Evolutionary conservation across 37 sponge, comb jelly and placozoan species (phyloP), one percentile per base, ranked within the genome.

Genomic region (Agelas oroides): DNA sequence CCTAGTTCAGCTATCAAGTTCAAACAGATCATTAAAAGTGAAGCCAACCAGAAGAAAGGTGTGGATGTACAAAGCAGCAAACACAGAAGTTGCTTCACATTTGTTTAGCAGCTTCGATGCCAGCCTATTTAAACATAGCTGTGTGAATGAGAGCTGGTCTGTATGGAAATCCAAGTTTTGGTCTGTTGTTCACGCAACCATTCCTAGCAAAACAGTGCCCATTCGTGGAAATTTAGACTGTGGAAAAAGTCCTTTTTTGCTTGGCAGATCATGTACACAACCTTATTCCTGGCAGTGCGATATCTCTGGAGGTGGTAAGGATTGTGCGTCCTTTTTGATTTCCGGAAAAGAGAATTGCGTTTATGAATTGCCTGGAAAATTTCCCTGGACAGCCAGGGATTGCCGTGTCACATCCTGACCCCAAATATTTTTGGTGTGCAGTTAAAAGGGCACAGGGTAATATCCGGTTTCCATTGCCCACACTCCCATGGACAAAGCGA

Each of bases 351-450:
- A 14, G 27, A 14, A 66, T n/a, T n/a, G n/a, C n/a, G n/a, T n/a
- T n/a, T n/a, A n/a, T n/a, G n/a, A n/a, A n/a, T n/a, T n/a, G n/a
- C 15, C 15, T 18, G 27, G 27, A 66, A 15, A 66, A 66, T 66
- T 16, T 66, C 68, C 14, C 27, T 66, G 15, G 68, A 66, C 27
- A 66, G 16, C 68, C 68, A 66, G 16, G 68, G 68, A 25, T n/a
- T n/a, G n/a, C n/a, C n/a, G n/a, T n/a, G n/a, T n/a, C n/a, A n/a
- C n/a, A n/a, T n/a, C n/a, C n/a, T n/a, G n/a, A n/a, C n/a, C n/a
- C n/a, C n/a, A n/a, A n/a, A n/a, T n/a, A n/a, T n/a, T n/a, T n/a
- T n/a, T n/a, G n/a, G n/a, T n/a, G n/a, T n/a, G n/a, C n/a, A n/a
- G n/a, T n/a, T n/a, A n/a, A n/a, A n/a, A n/a, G n/a, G n/a, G n/a